Evolutionary conservation across 2,113 vertebrate species (phyloP), one percentile per base, ranked within the genome.

Genomic region (Camelus bactrianus): DNA sequence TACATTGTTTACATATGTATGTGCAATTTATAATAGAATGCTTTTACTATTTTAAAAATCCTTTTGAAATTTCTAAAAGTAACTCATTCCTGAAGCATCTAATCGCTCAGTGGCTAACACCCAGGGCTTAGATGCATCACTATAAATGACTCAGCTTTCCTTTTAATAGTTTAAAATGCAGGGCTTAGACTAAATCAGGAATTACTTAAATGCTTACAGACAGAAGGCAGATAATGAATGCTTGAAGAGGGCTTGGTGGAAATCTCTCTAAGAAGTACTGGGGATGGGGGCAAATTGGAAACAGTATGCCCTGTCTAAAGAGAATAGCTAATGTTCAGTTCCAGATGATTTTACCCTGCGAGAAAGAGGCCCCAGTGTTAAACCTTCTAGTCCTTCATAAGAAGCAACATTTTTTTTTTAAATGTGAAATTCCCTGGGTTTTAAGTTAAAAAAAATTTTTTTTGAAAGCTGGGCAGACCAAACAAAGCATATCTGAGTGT

Each of bases 91-190:
- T 35, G 32, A 93, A 92, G 42, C 32, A 96, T 85, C 65, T 91
- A 58, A 81, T 94, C n/a, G 30, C 20, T 82, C 52, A 70, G 24
- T 89, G 38, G 69, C 94, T 89, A 94, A 94, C 8, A 89, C 64
- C 64, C 84, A 89, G 70, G 77, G 32, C 62, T 91, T 86, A 89
- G 67, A 94, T 46, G 26, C 56, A 58, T 85, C 72, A 54, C 35
- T 75, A 30, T 91, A 94, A 93, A 84, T 97, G 95, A 97, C 70
- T 96, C 95, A 92, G 90, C 77, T 97, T 93, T 96, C 83, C 77
- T 96, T 93, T 94, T 95, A 97, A 89, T 96, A 72, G 88, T 94
- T 95, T 80, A 98, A 97, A 97, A 95, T 80, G 56, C 65, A 94
- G 72, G 73, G 42, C 30, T 95, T 84, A 72, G 35, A 58, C 91